Percentiles rank a stretch among this genome's conserved stretches.
These are phyloP conservation scores for Cepaea nemoralis DNA, from an alignment of 1,140 invertebrate species.

Conservation along the genomic window DNA sequence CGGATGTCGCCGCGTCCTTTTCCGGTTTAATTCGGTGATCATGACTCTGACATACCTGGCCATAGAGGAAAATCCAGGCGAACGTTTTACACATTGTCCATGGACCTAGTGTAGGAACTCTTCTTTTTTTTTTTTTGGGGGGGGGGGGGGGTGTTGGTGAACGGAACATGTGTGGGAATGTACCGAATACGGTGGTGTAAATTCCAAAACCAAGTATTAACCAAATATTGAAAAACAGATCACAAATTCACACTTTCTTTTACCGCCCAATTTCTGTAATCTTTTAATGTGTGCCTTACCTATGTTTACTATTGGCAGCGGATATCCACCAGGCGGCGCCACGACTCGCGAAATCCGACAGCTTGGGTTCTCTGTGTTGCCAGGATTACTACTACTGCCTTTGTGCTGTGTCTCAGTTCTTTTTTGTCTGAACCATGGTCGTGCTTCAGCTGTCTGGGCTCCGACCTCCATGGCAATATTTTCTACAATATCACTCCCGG, in stretches of 20 bases:
- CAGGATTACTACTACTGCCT: background rate
- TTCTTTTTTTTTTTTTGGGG: too few species aligned
- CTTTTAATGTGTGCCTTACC: too few species aligned
- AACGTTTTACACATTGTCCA: background rate
- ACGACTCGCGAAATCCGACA: conserved; percentile 17
- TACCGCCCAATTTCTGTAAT: too few species aligned
- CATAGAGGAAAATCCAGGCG: background rate
- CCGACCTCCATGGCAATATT: conserved; percentile 39
- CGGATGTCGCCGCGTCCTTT: too few species aligned
- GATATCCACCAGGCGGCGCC: conserved; percentile 41
- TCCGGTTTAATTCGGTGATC: too few species aligned
- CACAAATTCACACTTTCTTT: too few species aligned
- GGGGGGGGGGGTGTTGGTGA: too few species aligned
- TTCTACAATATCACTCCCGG: conserved; percentile 35
- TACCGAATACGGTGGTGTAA: too few species aligned
- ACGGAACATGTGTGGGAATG: too few species aligned
- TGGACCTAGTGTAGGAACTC: background rate
- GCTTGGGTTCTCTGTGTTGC: too few species aligned
- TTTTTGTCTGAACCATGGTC: conserved; percentile 41
- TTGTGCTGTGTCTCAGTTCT: background rate
- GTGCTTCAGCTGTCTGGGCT: conserved; percentile 10
- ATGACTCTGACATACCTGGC: background rate
- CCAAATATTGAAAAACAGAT: too few species aligned
- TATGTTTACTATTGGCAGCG: conserved; percentile 50
- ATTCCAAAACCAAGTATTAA: too few species aligned